Percentiles rank a stretch among this genome's conserved stretches.
phyloP scores from a whole-genome alignment of 1,140 invertebrate genomes.

The Tribolium castaneum region DNA sequence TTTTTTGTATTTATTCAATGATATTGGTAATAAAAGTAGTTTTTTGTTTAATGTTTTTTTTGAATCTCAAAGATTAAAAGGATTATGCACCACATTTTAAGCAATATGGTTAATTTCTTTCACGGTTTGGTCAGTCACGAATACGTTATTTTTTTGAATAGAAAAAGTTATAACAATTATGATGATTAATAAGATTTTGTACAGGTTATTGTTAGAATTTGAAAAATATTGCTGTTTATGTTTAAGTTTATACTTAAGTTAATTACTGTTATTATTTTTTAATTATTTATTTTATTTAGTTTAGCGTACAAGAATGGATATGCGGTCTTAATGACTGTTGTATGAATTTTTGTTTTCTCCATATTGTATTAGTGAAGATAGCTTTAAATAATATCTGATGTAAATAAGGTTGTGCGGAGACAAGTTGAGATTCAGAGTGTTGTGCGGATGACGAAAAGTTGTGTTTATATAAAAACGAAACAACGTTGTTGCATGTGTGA shows the following conservation, averaged over 20 bases:
- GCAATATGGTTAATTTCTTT: slow-evolving; percentile 29
- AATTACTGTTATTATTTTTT: slow-evolving; percentile 54
- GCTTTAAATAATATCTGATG: slow-evolving; percentile 49
- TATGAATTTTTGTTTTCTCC: background rate
- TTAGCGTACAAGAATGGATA: background rate
- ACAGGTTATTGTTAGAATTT: slow-evolving; percentile 53
- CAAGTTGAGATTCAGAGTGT: slow-evolving; percentile 31
- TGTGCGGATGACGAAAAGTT: background rate
- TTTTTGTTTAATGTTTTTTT: background rate
- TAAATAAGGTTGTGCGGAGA: slow-evolving; percentile 40
- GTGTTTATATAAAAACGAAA: slow-evolving; percentile 18
- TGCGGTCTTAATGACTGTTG: background rate
- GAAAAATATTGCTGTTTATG: slow-evolving; percentile 42
- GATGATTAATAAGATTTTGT: slow-evolving; percentile 43
- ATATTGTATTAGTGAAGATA: slow-evolving; percentile 49
- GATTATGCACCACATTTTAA: slow-evolving; percentile 21
- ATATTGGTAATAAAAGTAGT: background rate
- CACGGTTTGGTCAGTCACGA: slow-evolving; percentile 13
- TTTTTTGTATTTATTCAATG: slow-evolving; percentile 8
- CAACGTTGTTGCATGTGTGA: slow-evolving; percentile 26
- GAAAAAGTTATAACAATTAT: background rate
- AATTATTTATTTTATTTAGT: slow-evolving; percentile 49
- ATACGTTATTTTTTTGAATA: background rate
- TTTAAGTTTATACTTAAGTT: slow-evolving; percentile 55
- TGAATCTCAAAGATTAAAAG: slow-evolving; percentile 22